These are phyloP conservation scores for Indicator indicator DNA, from an alignment of 2,113 vertebrate species.

Conservation along the genomic window DNA sequence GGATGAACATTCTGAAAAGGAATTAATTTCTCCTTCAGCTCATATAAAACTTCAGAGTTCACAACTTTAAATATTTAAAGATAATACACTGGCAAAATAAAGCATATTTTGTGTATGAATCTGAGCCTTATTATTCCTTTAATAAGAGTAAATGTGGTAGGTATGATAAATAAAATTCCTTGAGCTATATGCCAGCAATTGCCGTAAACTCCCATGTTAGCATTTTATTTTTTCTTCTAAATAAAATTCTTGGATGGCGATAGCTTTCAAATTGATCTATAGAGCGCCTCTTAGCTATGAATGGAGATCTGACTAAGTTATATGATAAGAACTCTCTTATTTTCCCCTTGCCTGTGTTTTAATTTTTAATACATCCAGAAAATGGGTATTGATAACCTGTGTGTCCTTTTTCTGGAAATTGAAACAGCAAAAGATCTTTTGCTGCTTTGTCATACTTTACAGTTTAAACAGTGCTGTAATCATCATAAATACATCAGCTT, in stretches of 20 bases:
- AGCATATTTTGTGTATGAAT: background rate
- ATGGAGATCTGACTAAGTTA: background rate
- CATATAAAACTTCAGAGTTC: background rate
- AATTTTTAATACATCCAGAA: background rate
- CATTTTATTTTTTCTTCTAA: background rate
- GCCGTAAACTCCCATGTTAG: background rate
- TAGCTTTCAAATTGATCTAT: background rate
- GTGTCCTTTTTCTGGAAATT: background rate
- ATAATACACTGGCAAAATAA: background rate
- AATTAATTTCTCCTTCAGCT: background rate
- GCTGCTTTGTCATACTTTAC: background rate
- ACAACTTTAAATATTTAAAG: background rate
- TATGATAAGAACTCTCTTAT: background rate
- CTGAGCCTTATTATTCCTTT: background rate
- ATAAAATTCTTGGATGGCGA: background rate
- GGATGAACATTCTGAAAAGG: background rate
- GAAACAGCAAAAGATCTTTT: background rate
- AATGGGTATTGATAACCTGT: background rate
- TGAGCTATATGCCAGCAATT: background rate
- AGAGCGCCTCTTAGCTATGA: background rate
- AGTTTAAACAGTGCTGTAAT: background rate
- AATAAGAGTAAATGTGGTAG: background rate
- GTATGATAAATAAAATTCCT: background rate
- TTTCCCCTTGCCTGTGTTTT: background rate
- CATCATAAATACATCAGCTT: background rate